Conservation (phyloP, 2,888 invertebrate genomes). For the Andrena marginata region DNA sequence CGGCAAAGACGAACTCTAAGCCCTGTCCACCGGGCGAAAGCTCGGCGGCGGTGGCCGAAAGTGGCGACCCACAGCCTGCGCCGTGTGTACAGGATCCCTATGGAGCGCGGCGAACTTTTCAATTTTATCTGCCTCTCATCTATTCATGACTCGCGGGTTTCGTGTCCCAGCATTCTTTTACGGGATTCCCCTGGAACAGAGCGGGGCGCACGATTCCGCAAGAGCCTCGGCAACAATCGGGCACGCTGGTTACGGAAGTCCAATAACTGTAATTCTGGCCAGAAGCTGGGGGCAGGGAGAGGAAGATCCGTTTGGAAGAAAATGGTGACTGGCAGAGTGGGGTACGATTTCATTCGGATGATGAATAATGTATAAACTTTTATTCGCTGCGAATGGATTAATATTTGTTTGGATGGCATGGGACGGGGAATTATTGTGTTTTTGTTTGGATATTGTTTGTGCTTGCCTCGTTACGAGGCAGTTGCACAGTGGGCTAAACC, state of each 20-base stretch:
- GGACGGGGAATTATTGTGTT: too few species aligned
- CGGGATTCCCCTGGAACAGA: conserved; percentile 28
- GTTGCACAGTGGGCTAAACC: too few species aligned
- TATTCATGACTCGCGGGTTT: conserved; percentile 77
- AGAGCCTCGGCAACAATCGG: conserved; percentile 36
- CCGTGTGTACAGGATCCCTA: conserved; percentile 36
- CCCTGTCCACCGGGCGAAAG: conserved; percentile 1
- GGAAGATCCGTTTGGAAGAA: background rate
- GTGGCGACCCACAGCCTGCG: conserved; percentile 22
- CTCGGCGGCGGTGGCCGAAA: conserved; percentile 41
- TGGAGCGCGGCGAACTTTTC: conserved; percentile 63
- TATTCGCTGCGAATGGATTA: too few species aligned
- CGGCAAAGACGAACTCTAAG: conserved; percentile 23
- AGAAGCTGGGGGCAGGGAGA: background rate
- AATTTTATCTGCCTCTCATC: conserved; percentile 80
- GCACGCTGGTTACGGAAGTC: background rate
- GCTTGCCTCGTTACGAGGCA: too few species aligned
- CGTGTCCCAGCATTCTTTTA: conserved; percentile 63
- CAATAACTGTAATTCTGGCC: background rate
- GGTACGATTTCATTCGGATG: too few species aligned
- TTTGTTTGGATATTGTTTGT: too few species aligned
- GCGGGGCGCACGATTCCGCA: background rate
- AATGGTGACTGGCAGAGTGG: background rate
- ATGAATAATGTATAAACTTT: too few species aligned
- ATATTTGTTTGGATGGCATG: too few species aligned